Evolutionary conservation across 2,888 invertebrate species (phyloP).

Genomic region (Drosophila imparisetae): DNA sequence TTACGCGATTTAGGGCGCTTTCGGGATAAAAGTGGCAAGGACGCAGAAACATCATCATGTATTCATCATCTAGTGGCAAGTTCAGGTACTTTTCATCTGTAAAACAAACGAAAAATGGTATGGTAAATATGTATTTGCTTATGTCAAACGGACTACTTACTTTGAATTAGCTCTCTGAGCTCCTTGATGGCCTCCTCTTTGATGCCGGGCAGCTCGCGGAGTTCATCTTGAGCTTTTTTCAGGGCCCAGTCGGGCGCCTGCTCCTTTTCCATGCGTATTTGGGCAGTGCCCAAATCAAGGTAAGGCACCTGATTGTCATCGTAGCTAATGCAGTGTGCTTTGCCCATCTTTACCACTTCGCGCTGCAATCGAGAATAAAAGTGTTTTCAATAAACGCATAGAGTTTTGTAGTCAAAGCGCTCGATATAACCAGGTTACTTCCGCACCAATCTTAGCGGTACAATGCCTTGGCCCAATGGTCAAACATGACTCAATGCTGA

Average conservation of each 20-base stretch:
- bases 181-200: constrained; percentile 87
- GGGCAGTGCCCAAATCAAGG: constrained; percentile 87
- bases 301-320: constrained; percentile 87
- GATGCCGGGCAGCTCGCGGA: constrained; percentile 90
- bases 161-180: constrained; percentile 85
- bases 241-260: constrained; percentile 86
- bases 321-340: constrained; percentile 84
- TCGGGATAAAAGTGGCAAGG: constrained; percentile 95
- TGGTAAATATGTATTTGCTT: no score
- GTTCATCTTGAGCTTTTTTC: constrained; percentile 88
- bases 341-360: constrained; percentile 69
- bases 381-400: constrained; percentile 28
- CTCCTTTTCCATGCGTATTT: constrained; percentile 88
- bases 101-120: background rate
- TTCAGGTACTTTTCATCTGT: constrained; percentile 88
- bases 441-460: constrained; percentile 57
- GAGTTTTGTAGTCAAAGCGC: constrained; percentile 53
- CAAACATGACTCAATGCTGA: constrained; percentile 70
- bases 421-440: constrained; percentile 67
- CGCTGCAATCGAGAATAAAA: constrained; percentile 68
- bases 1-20: constrained; percentile 91
- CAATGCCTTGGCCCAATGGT: constrained; percentile 71
- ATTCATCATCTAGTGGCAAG: constrained; percentile 90
- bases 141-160: constrained; percentile 81
- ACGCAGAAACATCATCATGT: constrained; percentile 91